Base-by-base conservation (phyloP, 2,797 vertebrate genomes). In the Falco cherrug region DNA sequence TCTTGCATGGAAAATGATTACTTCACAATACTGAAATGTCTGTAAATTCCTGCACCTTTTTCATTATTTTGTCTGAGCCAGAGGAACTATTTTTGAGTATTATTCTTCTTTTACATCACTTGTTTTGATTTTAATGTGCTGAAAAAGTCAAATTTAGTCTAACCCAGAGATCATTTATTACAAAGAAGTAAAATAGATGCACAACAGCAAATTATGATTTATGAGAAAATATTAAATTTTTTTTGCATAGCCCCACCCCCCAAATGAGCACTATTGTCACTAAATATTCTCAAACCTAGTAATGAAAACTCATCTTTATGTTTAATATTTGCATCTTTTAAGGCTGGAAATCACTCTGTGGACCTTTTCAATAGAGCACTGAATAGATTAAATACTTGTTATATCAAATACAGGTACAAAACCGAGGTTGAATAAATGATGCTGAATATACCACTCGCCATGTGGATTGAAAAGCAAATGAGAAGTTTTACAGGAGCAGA, bases 261-360 rank as follows among this genome's bases (percentile, higher is more conserved):
- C 39, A 39, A 90, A 89, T 67, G 74, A 95, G 47, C 37, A 28
- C 5, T 59, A 67, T 20, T 60, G 33, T 79, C 67, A 95, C 43
- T 67, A 89, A 95, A 83, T 82, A 84, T 64, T 69, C 45, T 53
- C 33, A 85, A 85, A 63, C 19, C 4, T 4, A 20, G 13, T 60
- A 64, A 78, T 60, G 28, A 11, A 35, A 84, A 41, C 48, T 85
- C 63, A 63, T 11, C 45, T 92, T 94, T 90, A 19, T 80, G 65
- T 93, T 92, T 91, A 94, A 37, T 54, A 76, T 59, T 84, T 94
- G 22, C 35, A 6, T 78, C 86, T 90, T 65, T 84, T 51, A 90
- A 78, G 50, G 19, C 47, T 89, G 50, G 50, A 70, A 93, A 90
- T 43, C 29, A 70, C 59, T 35, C 43, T n/a, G 56, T 29, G 41